Conservation (phyloP, 2,888 invertebrate genomes). For the Drosophila lutescens region DNA sequence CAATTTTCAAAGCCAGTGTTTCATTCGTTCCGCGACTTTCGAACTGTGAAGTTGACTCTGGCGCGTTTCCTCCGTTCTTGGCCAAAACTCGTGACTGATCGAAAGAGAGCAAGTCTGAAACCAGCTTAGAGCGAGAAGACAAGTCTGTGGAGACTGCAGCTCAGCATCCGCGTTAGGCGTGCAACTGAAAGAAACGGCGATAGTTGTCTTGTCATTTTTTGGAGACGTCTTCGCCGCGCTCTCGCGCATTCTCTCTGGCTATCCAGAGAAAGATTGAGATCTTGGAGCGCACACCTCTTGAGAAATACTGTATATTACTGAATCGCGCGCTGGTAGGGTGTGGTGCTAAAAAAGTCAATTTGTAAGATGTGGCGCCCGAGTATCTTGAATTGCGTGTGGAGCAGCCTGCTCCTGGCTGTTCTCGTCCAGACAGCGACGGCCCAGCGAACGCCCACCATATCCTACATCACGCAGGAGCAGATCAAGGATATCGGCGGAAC, state of each 20-base stretch:
- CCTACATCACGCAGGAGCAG: conserved; percentile 96
- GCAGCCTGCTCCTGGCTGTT: conserved; percentile 45
- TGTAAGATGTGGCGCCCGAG: conserved; percentile 51
- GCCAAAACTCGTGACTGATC: conserved; percentile 33
- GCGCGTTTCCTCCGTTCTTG: conserved; percentile 24
- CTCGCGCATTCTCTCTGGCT: background rate
- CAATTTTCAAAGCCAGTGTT: conserved; percentile 30
- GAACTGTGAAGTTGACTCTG: conserved; percentile 54
- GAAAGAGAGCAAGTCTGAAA: conserved; percentile 55
- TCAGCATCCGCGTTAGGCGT: conserved; percentile 75
- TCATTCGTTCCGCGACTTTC: conserved; percentile 61
- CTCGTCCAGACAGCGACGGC: conserved; percentile 74
- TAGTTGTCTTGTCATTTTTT: conserved; percentile 44
- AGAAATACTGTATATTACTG: conserved; percentile 18
- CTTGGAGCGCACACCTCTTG: conserved; percentile 53
- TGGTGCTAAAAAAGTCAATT: conserved; percentile 67
- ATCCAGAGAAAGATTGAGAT: conserved; percentile 2
- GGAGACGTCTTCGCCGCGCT: conserved; percentile 48
- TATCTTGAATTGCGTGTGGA: conserved; percentile 41
- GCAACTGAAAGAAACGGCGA: conserved; percentile 71
- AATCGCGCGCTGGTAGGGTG: conserved; percentile 66
- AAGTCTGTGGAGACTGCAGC: conserved; percentile 61
- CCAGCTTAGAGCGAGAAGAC: conserved; percentile 71
- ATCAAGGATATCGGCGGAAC: conserved; percentile 96
- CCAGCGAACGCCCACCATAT: conserved; percentile 94